Evolutionary conservation across 1,140 invertebrate genomes (phyloP).

Genomic region (Drosophila pseudoananassae): DNA sequence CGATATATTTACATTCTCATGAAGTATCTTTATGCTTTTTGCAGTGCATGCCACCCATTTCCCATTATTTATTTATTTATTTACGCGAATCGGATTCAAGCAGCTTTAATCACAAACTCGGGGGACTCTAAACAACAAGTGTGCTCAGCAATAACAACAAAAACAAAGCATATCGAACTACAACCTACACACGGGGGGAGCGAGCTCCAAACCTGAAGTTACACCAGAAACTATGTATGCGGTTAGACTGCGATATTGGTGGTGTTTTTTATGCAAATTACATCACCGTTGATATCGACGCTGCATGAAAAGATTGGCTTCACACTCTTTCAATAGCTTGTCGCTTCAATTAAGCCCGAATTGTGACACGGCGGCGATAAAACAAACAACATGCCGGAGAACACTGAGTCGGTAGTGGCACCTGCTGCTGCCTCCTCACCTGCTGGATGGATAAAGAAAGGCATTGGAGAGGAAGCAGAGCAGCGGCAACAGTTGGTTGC

Average conservation of each 20-base stretch:
- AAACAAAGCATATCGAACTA: constrained; percentile 20
- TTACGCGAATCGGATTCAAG: constrained; percentile 24
- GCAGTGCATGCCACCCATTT: background rate
- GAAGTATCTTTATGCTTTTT: no score
- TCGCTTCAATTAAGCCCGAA: constrained; percentile 68
- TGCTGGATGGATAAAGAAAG: no score
- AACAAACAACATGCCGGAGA: constrained; percentile 48
- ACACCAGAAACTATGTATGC: constrained; percentile 69
- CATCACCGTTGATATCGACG: constrained; percentile 58
- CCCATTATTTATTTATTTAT: constrained; percentile 26
- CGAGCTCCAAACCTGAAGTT: constrained; percentile 70
- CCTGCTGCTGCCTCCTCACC: background rate
- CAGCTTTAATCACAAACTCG: constrained; percentile 36
- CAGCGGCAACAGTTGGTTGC: constrained; percentile 67
- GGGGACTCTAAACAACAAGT: constrained; percentile 35
- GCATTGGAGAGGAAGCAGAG: constrained; percentile 6
- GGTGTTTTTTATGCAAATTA: constrained; percentile 75
- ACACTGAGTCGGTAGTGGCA: background rate
- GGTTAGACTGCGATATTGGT: constrained; percentile 36
- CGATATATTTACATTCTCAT: no score
- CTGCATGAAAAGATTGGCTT: constrained; percentile 36
- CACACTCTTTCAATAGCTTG: constrained; percentile 60
- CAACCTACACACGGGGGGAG: constrained; percentile 37
- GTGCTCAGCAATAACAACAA: constrained; percentile 20
- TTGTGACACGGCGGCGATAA: constrained; percentile 53